Base-by-base conservation (phyloP, 64 coral and sea anemone species). In the Porites australiensis region DNA sequence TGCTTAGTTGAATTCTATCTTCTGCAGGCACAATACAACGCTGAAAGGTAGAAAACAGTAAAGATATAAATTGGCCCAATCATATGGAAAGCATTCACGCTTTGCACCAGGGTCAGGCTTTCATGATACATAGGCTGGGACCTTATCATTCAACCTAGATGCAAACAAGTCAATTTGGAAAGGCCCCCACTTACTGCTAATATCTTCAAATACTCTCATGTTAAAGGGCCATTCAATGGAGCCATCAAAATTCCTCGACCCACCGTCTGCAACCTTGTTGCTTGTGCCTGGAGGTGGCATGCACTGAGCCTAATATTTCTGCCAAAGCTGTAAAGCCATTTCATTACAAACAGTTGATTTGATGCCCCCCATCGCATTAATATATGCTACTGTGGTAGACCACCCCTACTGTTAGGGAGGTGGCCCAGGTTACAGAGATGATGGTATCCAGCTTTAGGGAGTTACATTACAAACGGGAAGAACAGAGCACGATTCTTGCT, bases 361-460 rank as follows among this genome's bases (percentile, higher is more conserved):
- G 6, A 72, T 87, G 12, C 85, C 85, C 22, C 70, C 68, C 85
- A 86, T 71, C 44, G 62, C 83, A 72, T 71, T 86, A 11, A 86
- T 27, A 18, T 86, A 86, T 6, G 83, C 46, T 13, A 86, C 82
- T 85, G 83, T 86, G 3, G 83, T 86, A 20, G 27, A n/a, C n/a
- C 44, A 78, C 9, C 75, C 52, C 52, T 54, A 54, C 52, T 9
- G 9, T 54, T 54, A 54, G 52, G 52, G 52, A 54, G 52, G 52
- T 54, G 4, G 52, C 52, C 9, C 52, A 54, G 9, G 52, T 54
- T 4, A 54, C 9, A 54, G 52, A 9, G 4, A 4, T 54, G 52
- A 54, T 54, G 9, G 52, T 54, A 54, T 54, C 52, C 52, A 54
- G 52, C 9, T 54, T 54, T 9, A 9, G 52, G 52, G 52, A 54